Conservation (phyloP, 2,113 vertebrate genomes). For the Perognathus longimembris region DNA sequence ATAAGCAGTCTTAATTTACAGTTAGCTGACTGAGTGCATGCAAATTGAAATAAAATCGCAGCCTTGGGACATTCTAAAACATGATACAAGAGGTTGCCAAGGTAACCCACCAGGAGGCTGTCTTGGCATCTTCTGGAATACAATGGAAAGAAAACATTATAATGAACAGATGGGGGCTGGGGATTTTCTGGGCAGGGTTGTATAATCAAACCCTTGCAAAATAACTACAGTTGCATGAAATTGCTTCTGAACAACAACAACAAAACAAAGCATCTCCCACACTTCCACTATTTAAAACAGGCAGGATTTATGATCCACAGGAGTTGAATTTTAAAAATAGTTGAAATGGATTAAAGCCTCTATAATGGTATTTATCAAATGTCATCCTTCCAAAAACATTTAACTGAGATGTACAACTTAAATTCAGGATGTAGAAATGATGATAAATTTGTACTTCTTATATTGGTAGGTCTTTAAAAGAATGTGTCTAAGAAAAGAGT, state of each 20-base stretch:
- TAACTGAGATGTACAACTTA: background rate
- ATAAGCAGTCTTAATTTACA: conserved; percentile 69
- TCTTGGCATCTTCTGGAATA: conserved; percentile 77
- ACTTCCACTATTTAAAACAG: conserved; percentile 15
- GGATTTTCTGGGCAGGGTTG: conserved; percentile 53
- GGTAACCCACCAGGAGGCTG: conserved; percentile 83
- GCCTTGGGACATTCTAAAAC: conserved; percentile 77
- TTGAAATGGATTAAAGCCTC: background rate
- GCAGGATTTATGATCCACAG: background rate
- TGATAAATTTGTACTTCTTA: conserved; percentile 3
- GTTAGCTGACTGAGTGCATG: conserved; percentile 73
- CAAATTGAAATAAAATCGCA: conserved; percentile 77
- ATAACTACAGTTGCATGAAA: conserved; percentile 55
- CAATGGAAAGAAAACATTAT: conserved; percentile 75
- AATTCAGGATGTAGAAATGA: background rate
- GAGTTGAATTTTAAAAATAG: background rate
- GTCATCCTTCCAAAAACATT: background rate
- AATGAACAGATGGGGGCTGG: conserved; percentile 73
- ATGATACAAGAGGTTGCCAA: conserved; percentile 80
- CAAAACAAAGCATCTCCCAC: conserved; percentile 10
- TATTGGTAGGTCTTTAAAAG: background rate
- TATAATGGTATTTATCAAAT: background rate
- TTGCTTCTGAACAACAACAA: conserved; percentile 34
- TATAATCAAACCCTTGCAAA: conserved; percentile 63
- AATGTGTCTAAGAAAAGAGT: conserved; percentile 29